phyloP scores from a whole-genome alignment of 2,797 vertebrate species.

The Megaceryle alcyon region DNA sequence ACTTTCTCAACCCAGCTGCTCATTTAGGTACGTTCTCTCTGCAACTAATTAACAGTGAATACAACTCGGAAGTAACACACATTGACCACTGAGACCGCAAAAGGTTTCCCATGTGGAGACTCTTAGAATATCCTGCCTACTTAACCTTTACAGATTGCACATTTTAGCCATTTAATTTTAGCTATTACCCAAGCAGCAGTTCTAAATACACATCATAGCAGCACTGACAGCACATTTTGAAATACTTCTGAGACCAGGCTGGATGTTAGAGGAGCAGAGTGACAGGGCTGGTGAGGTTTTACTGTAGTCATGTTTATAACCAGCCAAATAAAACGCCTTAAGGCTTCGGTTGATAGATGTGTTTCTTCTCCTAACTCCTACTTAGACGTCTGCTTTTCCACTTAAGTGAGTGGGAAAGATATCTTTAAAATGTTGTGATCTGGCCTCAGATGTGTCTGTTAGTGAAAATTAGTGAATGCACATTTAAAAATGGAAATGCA shows the following conservation, averaged over 20 bases:
- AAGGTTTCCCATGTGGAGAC: not conserved
- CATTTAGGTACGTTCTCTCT: slow-evolving; percentile 86
- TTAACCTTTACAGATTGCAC: not conserved
- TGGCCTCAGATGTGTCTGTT: not conserved
- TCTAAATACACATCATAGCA: not conserved
- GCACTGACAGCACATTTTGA: not conserved
- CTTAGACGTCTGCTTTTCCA: not conserved
- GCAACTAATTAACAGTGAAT: not conserved
- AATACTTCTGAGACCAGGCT: not conserved
- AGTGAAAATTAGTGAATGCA: not conserved
- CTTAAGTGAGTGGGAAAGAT: not conserved
- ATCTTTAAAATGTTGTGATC: not conserved
- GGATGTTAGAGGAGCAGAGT: not conserved
- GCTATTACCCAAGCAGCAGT: not conserved
- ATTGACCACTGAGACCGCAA: accelerated
- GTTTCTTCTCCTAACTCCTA: not conserved
- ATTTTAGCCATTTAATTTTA: not conserved
- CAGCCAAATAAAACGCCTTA: not conserved
- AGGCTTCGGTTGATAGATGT: not conserved
- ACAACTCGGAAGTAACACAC: not conserved
- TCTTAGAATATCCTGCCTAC: not conserved
- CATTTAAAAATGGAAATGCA: not conserved
- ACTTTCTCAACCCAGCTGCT: slow-evolving; percentile 91
- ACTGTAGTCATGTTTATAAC: not conserved
- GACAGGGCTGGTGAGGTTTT: not conserved